Base-by-base conservation (phyloP, 2,113 vertebrate genomes). In the Parus major region DNA sequence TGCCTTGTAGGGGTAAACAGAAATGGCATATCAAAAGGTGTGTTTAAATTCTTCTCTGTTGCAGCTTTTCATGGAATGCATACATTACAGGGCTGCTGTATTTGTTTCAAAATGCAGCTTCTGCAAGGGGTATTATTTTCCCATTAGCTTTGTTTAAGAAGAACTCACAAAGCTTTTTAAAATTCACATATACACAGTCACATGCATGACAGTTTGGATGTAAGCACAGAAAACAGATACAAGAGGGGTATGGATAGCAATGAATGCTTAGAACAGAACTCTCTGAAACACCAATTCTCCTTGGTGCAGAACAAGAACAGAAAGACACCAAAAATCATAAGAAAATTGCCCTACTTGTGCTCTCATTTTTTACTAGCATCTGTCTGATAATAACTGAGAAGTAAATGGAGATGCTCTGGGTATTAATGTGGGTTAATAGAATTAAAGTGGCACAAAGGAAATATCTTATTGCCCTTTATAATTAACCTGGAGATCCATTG, bases 361-460 rank as follows among this genome's bases (percentile, higher is more conserved):
- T 79, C 29, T 94, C 50, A 57, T 85, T 94, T 90, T 89, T 73
- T 39, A 69, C 90, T 65, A 68, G 56, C n/a, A 46, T 81, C 72
- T 81, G 28, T 55, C 80, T 88, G 88, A 59, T 81, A 94, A 81
- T 73, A 75, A 82, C 76, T n/a, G 49, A 93, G 47, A 90, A 86
- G 64, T 49, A 92, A 90, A 86, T 0, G 5, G 49, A 90, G 44
- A 61, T 69, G 88, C n/a, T 95, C 88, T 92, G 82, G 90, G 86
- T 96, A 93, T 57, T 85, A 88, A 97, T 92, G 75, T 97, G 69
- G 85, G 94, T 93, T 93, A 96, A 92, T 50, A 77, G 85, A 96
- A 86, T 86, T 93, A 94, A 95, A 96, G 76, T 88, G 86, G 92
- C 71, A 53, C 92, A 92, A 68, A 94, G 39, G 49, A 86, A 90